Percentiles rank a stretch among this genome's conserved stretches.
Evolutionary conservation across 2,113 vertebrate species (phyloP).

Genomic region (Apodemus sylvaticus): DNA sequence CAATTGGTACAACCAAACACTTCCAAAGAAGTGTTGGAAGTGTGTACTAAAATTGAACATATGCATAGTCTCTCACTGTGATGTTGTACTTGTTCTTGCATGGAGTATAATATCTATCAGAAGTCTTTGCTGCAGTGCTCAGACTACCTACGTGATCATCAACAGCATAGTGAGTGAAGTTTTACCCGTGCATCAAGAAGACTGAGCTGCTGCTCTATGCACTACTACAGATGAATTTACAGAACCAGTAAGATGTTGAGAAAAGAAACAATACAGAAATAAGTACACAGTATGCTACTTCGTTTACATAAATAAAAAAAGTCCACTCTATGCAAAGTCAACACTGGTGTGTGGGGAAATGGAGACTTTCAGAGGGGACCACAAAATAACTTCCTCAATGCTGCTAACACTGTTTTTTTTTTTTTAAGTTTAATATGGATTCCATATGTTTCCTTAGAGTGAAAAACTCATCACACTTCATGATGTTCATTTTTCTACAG

Average conservation of each 20-base stretch:
- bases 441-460: neutral
- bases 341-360: neutral
- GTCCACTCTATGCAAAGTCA: neutral
- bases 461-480: neutral
- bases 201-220: neutral
- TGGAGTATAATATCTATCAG: too few species aligned
- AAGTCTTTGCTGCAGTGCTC: too few species aligned
- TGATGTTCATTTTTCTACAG: neutral
- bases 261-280: neutral
- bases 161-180: too few species aligned
- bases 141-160: neutral
- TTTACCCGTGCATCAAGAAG: neutral
- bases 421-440: neutral
- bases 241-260: neutral
- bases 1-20: neutral
- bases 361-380: neutral
- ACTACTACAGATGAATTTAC: neutral
- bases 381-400: neutral
- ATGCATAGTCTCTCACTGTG: neutral
- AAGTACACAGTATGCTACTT: neutral
- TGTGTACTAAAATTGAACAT: neutral
- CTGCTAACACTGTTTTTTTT: neutral
- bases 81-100: too few species aligned
- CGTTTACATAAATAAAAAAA: neutral
- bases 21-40: neutral